Conservation (phyloP, 2,113 vertebrate species). For the Poecilia latipinna region DNA sequence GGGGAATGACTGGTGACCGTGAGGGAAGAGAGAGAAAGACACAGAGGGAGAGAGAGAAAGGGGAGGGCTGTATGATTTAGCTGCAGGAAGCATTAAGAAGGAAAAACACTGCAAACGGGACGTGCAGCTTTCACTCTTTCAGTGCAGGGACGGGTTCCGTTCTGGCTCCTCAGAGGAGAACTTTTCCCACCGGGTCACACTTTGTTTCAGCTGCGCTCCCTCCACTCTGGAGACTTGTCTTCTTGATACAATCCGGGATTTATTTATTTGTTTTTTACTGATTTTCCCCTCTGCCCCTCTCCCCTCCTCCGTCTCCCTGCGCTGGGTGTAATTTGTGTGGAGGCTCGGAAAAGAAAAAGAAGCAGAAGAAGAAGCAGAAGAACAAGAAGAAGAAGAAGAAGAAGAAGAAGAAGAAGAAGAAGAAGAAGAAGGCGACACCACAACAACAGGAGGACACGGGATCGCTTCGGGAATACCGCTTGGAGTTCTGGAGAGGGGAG, state of each 20-base stretch:
- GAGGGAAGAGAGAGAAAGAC: constrained; percentile 64
- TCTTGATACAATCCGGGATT: constrained; percentile 35
- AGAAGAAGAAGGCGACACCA: constrained; percentile 39
- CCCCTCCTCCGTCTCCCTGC: constrained; percentile 7
- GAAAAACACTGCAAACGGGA: constrained; percentile 72
- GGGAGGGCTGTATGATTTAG: constrained; percentile 87
- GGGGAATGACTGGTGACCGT: constrained; percentile 67
- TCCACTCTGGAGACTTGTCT: constrained; percentile 30
- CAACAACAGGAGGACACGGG: constrained; percentile 50
- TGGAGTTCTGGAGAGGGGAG: too few relatives aligned
- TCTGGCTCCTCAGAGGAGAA: constrained; percentile 21
- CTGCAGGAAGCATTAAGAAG: constrained; percentile 85
- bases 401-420: constrained; percentile 1
- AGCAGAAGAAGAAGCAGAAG: background rate
- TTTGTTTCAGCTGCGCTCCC: constrained; percentile 38
- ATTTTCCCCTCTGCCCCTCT: background rate
- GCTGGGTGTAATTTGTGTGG: constrained; percentile 58
- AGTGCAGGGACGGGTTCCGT: constrained; percentile 11
- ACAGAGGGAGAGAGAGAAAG: constrained; percentile 37
- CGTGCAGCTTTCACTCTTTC: constrained; percentile 28
- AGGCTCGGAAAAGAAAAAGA: constrained; percentile 18
- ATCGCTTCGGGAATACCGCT: constrained; percentile 5
- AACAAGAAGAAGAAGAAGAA: constrained; percentile 4
- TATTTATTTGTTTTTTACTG: constrained; percentile 8
- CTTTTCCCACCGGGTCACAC: constrained; percentile 48